Evolutionary conservation across 2,888 invertebrate species (phyloP).

Genomic region (Drosophila mimica): DNA sequence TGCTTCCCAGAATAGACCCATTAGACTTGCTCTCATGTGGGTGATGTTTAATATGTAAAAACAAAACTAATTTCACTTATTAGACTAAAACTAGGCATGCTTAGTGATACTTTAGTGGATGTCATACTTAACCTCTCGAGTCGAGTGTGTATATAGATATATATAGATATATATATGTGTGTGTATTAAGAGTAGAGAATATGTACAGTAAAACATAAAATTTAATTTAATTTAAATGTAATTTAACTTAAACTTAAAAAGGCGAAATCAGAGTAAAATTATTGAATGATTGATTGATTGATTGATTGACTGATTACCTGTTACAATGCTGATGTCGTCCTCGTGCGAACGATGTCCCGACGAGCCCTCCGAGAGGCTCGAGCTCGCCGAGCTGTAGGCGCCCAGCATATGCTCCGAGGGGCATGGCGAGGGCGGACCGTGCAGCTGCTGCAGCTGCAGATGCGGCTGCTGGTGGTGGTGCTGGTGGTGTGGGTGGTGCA

Average conservation of each 20-base stretch:
- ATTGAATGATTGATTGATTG: not conserved
- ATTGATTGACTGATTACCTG: slow-evolving; percentile 87
- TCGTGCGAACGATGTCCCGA: slow-evolving; percentile 89
- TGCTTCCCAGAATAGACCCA: slow-evolving; percentile 2
- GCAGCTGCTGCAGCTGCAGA: slow-evolving; percentile 73
- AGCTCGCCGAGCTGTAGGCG: slow-evolving; percentile 94
- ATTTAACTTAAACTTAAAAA: slow-evolving; percentile 17
- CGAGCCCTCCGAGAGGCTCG: slow-evolving; percentile 91
- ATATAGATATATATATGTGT: slow-evolving; percentile 3
- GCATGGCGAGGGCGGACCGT: slow-evolving; percentile 91
- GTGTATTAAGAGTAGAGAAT: slow-evolving; percentile 15
- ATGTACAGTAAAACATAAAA: slow-evolving; percentile 15
- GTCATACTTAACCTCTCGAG: slow-evolving; percentile 53
- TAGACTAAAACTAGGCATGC: slow-evolving; percentile 47
- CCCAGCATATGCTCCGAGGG: slow-evolving; percentile 90
- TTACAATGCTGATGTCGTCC: slow-evolving; percentile 93
- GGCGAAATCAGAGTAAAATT: slow-evolving; percentile 39
- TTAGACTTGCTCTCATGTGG: slow-evolving; percentile 30
- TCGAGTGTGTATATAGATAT: slow-evolving; percentile 15
- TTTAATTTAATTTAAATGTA: slow-evolving; percentile 8
- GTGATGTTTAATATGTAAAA: not conserved
- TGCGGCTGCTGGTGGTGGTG: slow-evolving; percentile 70
- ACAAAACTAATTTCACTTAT: slow-evolving; percentile 14
- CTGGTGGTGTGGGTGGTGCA: slow-evolving; percentile 43
- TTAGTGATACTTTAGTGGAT: slow-evolving; percentile 14